phyloP scores from a whole-genome alignment of 2,888 invertebrate species.

The Pollenia amentaria region DNA sequence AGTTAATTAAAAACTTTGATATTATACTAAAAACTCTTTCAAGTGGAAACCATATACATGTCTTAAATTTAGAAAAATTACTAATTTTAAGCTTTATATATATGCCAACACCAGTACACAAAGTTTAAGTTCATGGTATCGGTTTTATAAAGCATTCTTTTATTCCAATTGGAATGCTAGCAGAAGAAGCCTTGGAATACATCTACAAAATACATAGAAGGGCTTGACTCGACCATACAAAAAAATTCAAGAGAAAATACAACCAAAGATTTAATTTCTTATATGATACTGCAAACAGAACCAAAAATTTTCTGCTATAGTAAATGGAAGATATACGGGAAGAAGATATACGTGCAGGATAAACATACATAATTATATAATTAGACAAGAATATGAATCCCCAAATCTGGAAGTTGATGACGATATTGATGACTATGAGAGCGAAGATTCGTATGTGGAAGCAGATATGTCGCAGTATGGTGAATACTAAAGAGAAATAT shows the following conservation, averaged over 20 bases:
- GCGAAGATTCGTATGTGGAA: background rate
- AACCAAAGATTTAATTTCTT: background rate
- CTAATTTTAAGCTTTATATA: too few species aligned
- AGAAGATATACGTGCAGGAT: background rate
- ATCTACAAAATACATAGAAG: background rate
- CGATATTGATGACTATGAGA: background rate
- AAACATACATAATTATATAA: background rate
- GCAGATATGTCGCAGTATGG: too few species aligned
- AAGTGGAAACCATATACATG: too few species aligned
- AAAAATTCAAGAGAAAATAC: background rate
- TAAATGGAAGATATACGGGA: too few species aligned
- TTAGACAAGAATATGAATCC: background rate
- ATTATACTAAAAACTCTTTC: too few species aligned
- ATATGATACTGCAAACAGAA: too few species aligned
- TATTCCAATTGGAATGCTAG: background rate
- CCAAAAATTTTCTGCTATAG: too few species aligned
- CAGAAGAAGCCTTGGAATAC: background rate
- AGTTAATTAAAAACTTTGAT: too few species aligned
- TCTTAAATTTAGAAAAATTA: too few species aligned
- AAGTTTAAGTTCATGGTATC: too few species aligned
- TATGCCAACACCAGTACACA: too few species aligned
- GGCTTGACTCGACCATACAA: background rate
- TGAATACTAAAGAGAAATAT: too few species aligned
- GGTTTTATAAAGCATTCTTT: background rate
- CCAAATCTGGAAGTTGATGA: background rate